Base-by-base conservation (phyloP, 2,888 invertebrate species). In the Volucella inanis region DNA sequence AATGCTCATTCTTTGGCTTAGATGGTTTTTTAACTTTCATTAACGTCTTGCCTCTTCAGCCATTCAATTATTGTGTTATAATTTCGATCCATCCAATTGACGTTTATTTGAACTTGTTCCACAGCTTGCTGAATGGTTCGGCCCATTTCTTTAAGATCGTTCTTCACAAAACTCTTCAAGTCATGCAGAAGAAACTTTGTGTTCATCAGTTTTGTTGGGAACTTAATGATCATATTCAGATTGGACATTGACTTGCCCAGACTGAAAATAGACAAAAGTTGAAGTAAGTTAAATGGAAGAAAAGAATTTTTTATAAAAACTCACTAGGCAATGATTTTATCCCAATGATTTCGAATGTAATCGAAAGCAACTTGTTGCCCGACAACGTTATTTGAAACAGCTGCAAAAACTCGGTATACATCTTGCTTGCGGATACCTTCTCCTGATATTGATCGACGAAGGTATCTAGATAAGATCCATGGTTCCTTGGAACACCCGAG, bases 371-470 rank as follows among this genome's bases (percentile, higher is more conserved):
- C 93, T n/a, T 96, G 95, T 88, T 96, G 96, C 0, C 97, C 97
- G 65, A 96, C 94, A 0, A 95, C 94, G 68, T 96, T 97, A 59
- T 93, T 94, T 0, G 96, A 94, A 0, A 97, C 96, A 0, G 96
- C 94, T 0, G 94, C 94, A 90, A 97, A 96, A 0, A 97, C 97
- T 10, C 95, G 93, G 8, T 94, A 93, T 0, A 95, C 94, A 89
- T 98, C 97, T 90, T 98, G 97, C 89, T 96, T 97, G 8, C 97
- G 93, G 68, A 98, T 97, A 1, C 95, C 95, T 88, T 95, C 95
- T 59, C 95, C 95, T 1, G 94, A 94, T 18, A 96, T 92, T 0
- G 96, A 94, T 92, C 96, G 94, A 75, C 96, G 95, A 81, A 98
- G 92, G 90, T 96, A 97, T 57, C 92, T 88, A 18, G 89, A 89